Percentiles rank a stretch among this genome's conserved stretches.
Evolutionary conservation across 2,113 vertebrate species (phyloP).

Genomic region (Oryctolagus cuniculus): mOryCun1.1 NC_091448.1:26072501-26073000

Average conservation of each 20-base stretch:
- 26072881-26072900: neutral
- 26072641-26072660: neutral
- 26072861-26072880: neutral
- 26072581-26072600: accelerated
- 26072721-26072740: neutral
- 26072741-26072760: neutral
- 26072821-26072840: neutral
- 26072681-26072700: neutral
- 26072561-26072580: neutral
- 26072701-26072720: neutral
- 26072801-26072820: neutral
- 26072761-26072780: neutral
- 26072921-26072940: neutral
- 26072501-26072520: neutral
- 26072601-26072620: neutral
- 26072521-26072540: neutral
- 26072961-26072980: neutral
- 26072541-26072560: neutral
- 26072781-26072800: neutral
- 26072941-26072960: neutral
- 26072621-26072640: neutral
- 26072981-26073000: constrained; percentile 61
- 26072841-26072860: neutral
- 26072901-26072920: constrained; percentile 50
- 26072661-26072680: neutral